Conservation (phyloP, 2,888 invertebrate genomes). For the Polymixis flavicincta region DNA sequence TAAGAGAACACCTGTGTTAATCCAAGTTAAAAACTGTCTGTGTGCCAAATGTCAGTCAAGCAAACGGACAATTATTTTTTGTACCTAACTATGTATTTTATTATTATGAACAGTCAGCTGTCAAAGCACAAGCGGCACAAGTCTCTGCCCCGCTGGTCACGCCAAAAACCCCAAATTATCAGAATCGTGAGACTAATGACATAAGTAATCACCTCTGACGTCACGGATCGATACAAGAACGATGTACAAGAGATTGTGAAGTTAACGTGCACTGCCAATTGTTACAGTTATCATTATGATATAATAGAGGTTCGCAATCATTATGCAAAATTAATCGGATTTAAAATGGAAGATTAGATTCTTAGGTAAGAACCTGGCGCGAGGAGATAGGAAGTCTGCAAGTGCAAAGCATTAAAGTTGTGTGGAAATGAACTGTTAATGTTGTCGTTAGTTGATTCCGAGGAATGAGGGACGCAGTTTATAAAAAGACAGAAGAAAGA, state of each 20-base stretch:
- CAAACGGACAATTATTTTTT: neutral
- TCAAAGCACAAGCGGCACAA: conserved; percentile 8
- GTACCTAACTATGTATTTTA: neutral
- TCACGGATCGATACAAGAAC: conserved; percentile 19
- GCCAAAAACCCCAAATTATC: conserved; percentile 5
- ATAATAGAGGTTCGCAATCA: neutral
- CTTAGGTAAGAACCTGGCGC: neutral
- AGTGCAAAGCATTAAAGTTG: too few relatives aligned
- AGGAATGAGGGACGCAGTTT: neutral
- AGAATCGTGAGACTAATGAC: conserved; percentile 33
- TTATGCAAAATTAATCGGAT: neutral
- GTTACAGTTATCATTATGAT: neutral
- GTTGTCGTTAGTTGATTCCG: neutral
- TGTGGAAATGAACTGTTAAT: neutral
- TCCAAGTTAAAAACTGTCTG: neutral
- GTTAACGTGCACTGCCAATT: neutral
- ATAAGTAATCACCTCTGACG: conserved; percentile 21
- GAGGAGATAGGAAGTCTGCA: neutral
- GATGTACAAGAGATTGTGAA: conserved; percentile 3
- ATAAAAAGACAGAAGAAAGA: neutral
- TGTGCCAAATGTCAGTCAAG: neutral
- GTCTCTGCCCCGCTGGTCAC: conserved; percentile 7
- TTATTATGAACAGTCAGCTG: conserved; percentile 4
- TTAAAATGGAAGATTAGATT: neutral
- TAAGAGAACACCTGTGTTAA: neutral